A percentile compares a stretch with the other conserved stretches of the same genome.
phyloP scores from a whole-genome alignment of 2,888 invertebrate genomes.

The Elysia crispata region DNA sequence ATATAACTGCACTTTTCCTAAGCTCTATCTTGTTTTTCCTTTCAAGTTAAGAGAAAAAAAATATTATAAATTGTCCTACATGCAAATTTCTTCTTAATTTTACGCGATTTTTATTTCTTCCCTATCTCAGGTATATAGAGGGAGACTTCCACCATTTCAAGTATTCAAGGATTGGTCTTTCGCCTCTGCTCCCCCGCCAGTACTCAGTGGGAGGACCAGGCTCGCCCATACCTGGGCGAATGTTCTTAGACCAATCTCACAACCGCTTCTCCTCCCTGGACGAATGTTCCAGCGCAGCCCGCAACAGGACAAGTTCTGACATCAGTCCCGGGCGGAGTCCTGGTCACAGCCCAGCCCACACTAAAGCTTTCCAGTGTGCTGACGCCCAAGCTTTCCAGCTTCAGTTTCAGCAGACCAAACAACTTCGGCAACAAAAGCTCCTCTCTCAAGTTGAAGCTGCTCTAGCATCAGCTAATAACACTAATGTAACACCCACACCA shows the following conservation, averaged over 20 bases:
- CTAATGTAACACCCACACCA: background rate
- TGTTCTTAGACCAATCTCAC: constrained; percentile 30
- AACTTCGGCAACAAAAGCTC: background rate
- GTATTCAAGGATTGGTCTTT: constrained; percentile 60
- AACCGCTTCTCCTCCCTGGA: constrained; percentile 40
- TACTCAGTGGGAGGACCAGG: constrained; percentile 61
- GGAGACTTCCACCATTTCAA: constrained; percentile 74
- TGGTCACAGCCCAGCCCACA: background rate
- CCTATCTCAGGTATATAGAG: constrained; percentile 67
- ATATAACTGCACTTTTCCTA: too few species aligned
- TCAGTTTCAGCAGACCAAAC: background rate
- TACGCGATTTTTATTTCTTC: constrained; percentile 3
- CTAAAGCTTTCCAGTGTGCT: background rate
- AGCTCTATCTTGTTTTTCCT: too few species aligned
- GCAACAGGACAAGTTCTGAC: too few species aligned
- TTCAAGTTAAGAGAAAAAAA: too few species aligned
- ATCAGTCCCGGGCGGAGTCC: background rate
- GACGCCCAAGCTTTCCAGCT: background rate
- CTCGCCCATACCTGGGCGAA: constrained; percentile 39
- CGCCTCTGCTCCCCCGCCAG: constrained; percentile 60
- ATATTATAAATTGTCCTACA: too few species aligned
- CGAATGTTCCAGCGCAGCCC: constrained; percentile 13
- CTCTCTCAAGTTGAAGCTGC: background rate
- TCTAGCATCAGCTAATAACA: background rate
- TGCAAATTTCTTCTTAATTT: too few species aligned